Evolutionary conservation across 2,113 vertebrate species (phyloP).

Genomic region (Aleadryas rufinucha): DNA sequence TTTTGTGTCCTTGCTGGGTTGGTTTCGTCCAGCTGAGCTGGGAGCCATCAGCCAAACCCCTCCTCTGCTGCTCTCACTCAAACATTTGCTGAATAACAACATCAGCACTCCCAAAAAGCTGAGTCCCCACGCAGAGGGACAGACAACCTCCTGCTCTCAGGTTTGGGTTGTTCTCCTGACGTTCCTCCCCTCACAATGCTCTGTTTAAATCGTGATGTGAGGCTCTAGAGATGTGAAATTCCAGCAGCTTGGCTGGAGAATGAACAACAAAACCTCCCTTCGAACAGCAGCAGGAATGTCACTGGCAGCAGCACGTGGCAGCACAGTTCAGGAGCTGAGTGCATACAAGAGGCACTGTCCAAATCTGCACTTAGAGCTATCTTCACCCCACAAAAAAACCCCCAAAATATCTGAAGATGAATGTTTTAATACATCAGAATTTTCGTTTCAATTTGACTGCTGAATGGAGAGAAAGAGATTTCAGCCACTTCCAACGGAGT

Average conservation of each 20-base stretch:
- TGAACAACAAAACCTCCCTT: background rate
- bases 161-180: background rate
- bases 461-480: background rate
- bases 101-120: background rate
- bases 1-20: background rate
- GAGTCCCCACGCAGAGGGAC: background rate
- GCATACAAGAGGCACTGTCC: background rate
- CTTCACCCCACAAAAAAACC: background rate
- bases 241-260: background rate
- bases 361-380: background rate
- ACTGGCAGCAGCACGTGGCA: background rate
- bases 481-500: background rate
- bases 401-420: background rate
- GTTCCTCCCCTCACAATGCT: background rate
- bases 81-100: background rate
- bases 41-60: background rate
- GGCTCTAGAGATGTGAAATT: background rate
- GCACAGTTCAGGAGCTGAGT: background rate
- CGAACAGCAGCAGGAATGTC: background rate
- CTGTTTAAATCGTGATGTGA: background rate
- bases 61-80: background rate
- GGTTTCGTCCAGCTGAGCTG: background rate
- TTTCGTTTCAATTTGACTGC: no score
- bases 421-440: background rate
- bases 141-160: background rate